Percentiles rank a stretch among this genome's conserved stretches.
These are phyloP conservation scores for Ctena decussata DNA, from an alignment of 2,888 invertebrate genomes.

Conservation along the genomic window DNA sequence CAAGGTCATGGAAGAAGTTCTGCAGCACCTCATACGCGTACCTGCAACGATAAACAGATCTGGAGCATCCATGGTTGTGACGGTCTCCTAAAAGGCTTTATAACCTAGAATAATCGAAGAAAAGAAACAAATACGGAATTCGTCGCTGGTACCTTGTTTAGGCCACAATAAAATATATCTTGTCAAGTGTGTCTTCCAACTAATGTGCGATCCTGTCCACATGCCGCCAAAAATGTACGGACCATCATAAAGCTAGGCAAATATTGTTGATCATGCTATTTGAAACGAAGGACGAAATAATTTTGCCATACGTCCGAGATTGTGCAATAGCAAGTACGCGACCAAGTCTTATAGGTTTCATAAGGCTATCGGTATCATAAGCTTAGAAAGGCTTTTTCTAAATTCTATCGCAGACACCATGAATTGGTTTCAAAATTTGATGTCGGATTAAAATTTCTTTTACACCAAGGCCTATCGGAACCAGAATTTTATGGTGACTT, in stretches of 20 bases:
- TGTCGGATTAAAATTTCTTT: too few relatives aligned
- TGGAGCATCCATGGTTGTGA: neutral
- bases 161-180: constrained; percentile 48
- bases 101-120: neutral
- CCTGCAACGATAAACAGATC: neutral
- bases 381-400: too few relatives aligned
- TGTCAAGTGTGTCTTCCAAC: too few relatives aligned
- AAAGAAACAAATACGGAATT: neutral
- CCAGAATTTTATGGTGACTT: too few relatives aligned
- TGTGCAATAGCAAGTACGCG: too few relatives aligned
- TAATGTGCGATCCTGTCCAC: constrained; percentile 22
- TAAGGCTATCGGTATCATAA: too few relatives aligned
- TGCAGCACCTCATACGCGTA: neutral
- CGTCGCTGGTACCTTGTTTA: constrained; percentile 20
- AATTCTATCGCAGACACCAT: too few relatives aligned
- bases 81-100: neutral
- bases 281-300: constrained; percentile 15
- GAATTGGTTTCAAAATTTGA: too few relatives aligned
- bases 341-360: neutral
- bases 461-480: too few relatives aligned
- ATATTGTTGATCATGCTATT: constrained; percentile 19
- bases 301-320: neutral
- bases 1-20: neutral
- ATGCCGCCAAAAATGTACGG: neutral
- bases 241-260: constrained; percentile 46